These are phyloP conservation scores for Tribolium madens DNA, from an alignment of 1,140 invertebrate genomes.

Conservation along the genomic window DNA sequence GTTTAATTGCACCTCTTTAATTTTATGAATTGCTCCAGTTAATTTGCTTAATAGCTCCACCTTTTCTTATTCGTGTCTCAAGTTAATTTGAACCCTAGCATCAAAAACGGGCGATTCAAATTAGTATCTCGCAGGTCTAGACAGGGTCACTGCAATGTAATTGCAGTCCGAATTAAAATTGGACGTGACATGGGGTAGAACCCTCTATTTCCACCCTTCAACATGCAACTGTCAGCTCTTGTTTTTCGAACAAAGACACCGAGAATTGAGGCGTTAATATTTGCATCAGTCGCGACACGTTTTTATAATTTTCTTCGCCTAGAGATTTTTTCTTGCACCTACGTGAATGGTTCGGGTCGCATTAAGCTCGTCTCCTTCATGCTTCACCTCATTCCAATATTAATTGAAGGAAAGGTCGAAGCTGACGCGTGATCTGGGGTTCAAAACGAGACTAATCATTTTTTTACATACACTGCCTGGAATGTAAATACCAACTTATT, in stretches of 20 bases:
- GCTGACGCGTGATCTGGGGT: conserved; percentile 19
- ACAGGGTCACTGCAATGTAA: conserved; percentile 32
- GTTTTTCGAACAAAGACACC: conserved; percentile 21
- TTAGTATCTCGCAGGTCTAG: conserved; percentile 3
- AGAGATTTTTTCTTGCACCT: conserved; percentile 19
- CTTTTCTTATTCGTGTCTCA: conserved; percentile 32
- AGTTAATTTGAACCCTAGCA: not conserved
- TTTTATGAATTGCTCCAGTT: conserved; percentile 31
- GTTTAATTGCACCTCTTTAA: conserved; percentile 41
- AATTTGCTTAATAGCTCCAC: conserved; percentile 31
- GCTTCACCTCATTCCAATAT: conserved; percentile 30
- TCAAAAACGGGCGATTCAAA: conserved; percentile 30
- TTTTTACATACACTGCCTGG: not conserved
- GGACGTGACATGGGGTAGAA: conserved; percentile 20
- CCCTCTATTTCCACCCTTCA: not conserved
- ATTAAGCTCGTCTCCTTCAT: conserved; percentile 30
- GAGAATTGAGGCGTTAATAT: not conserved
- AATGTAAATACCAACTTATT: conserved; percentile 19
- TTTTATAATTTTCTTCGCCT: conserved; percentile 1
- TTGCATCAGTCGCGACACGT: conserved; percentile 27
- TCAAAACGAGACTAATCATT: conserved; percentile 21
- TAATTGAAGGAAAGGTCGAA: conserved; percentile 21
- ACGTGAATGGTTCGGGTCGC: conserved; percentile 5
- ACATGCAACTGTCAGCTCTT: conserved; percentile 28
- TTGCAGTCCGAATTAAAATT: conserved; percentile 12